A percentile compares a stretch with the other conserved stretches of the same genome.
Conservation (phyloP, 2,113 vertebrate genomes). For the Romanogobio albipinnatus region DNA sequence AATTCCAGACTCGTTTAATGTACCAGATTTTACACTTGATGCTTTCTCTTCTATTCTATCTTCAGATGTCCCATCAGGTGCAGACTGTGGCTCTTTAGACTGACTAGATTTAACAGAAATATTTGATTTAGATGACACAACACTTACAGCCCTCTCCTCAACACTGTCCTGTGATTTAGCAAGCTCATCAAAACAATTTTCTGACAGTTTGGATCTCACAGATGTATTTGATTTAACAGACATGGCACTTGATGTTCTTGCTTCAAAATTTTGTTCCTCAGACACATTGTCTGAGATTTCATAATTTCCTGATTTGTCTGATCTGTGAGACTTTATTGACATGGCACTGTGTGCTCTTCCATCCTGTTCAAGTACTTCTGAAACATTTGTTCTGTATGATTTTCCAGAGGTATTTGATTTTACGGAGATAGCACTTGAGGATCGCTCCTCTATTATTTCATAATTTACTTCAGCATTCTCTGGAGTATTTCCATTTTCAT, state of each 20-base stretch:
- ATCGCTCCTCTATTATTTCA: slow-evolving; percentile 26
- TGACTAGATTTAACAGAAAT: background rate
- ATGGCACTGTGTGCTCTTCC: slow-evolving; percentile 22
- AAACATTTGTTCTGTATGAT: slow-evolving; percentile 46
- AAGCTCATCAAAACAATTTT: background rate
- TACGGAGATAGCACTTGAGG: slow-evolving; percentile 29
- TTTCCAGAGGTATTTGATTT: slow-evolving; percentile 48
- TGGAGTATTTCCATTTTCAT: background rate
- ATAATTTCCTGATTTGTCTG: background rate
- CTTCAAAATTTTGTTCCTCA: slow-evolving; percentile 12
- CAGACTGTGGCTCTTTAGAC: background rate
- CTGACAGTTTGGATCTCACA: slow-evolving; percentile 26
- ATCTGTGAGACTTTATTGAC: slow-evolving; percentile 52
- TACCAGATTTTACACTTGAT: slow-evolving; percentile 7
- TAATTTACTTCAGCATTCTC: background rate
- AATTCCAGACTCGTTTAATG: slow-evolving; percentile 7
- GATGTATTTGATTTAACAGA: slow-evolving; percentile 36
- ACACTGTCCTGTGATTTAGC: background rate
- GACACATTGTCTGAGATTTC: background rate
- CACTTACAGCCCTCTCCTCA: background rate
- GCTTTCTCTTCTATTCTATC: background rate
- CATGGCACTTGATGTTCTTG: slow-evolving; percentile 39
- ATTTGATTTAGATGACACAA: background rate
- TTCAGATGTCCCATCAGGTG: background rate
- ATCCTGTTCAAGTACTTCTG: background rate